Conservation (phyloP, 2,797 vertebrate genomes). For the Austrolebias charrua region DNA sequence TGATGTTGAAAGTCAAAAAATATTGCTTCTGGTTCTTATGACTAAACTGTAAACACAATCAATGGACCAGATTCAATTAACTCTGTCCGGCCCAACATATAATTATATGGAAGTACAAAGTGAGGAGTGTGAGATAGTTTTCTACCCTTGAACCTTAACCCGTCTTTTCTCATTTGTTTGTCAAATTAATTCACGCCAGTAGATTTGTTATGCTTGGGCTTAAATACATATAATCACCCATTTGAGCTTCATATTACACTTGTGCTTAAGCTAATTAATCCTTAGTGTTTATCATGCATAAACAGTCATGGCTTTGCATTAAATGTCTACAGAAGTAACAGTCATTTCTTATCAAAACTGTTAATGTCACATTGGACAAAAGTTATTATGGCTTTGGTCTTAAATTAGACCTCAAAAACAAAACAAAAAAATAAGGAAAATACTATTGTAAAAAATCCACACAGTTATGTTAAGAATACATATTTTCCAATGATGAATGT, state of each 20-base stretch:
- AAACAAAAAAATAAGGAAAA: too few relatives aligned
- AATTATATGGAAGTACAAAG: conserved; percentile 68
- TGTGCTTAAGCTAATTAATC: conserved; percentile 77
- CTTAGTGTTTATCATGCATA: conserved; percentile 71
- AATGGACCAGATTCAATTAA: conserved; percentile 71
- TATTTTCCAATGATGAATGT: too few relatives aligned
- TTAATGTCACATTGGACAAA: conserved; percentile 33
- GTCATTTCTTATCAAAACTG: conserved; percentile 42
- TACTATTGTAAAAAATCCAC: not conserved
- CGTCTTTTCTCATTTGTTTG: conserved; percentile 73
- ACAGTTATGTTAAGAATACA: not conserved
- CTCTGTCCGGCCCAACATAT: conserved; percentile 69
- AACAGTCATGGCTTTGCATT: conserved; percentile 69
- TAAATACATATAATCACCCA: conserved; percentile 77
- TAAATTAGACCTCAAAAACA: not conserved
- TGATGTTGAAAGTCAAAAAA: conserved; percentile 64
- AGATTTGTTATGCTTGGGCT: conserved; percentile 66
- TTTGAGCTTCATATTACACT: conserved; percentile 78
- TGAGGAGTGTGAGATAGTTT: conserved; percentile 60
- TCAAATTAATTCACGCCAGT: conserved; percentile 74
- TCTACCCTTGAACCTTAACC: conserved; percentile 70
- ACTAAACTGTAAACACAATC: conserved; percentile 71
- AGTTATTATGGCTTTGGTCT: conserved; percentile 37
- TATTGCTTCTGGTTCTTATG: conserved; percentile 59
- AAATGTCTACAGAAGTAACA: conserved; percentile 41